Evolutionary conservation across 2,113 vertebrate species (phyloP), one percentile per base, ranked within the genome.

Genomic region (Protomyctophum bolini): DNA sequence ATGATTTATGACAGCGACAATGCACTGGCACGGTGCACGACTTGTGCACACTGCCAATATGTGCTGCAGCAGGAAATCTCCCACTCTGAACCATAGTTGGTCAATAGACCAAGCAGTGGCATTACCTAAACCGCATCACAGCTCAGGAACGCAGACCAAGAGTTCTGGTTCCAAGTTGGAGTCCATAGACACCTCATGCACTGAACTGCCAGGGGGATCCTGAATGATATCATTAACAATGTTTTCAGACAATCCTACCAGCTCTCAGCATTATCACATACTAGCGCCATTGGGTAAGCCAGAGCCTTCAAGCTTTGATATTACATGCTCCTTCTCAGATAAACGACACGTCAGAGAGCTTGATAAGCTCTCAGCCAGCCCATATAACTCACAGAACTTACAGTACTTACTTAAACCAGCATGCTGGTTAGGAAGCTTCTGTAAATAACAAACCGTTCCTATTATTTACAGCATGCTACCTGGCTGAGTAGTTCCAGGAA

Each of bases 71-170:
- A 41, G 52, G 14, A 41, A 48, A 57, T 57, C 41, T 63, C 61
- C 46, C 10, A 52, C 28, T 52, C 41, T 76, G 56, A 66, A 67
- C 52, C 52, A 66, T 6, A 62, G n/a, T 28, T 65, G 61, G 57
- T 81, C 73, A 49, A 65, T 29, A 55, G 45, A 33, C 4, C 14
- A 33, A 28, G 61, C 28, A 49, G 61, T 63, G 21, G 46, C 61
- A 63, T 63, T 63, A 63, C 61, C 61, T 63, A 63, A 63, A 63
- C 61, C 61, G 10, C 47, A 21, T 50, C 61, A 63, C 61, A 63
- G 47, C 14, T 9, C 12, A 63, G 21, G 61, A 63, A 63, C 49
- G 61, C 47, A 49, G 46, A 48, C 46, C 47, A 8, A 28, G 46
- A 63, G 14, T 15, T 47, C 47, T 49, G 61, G 46, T 50, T n/a